Conservation (phyloP, 2,888 invertebrate species). For the Parelbella ahira region DNA sequence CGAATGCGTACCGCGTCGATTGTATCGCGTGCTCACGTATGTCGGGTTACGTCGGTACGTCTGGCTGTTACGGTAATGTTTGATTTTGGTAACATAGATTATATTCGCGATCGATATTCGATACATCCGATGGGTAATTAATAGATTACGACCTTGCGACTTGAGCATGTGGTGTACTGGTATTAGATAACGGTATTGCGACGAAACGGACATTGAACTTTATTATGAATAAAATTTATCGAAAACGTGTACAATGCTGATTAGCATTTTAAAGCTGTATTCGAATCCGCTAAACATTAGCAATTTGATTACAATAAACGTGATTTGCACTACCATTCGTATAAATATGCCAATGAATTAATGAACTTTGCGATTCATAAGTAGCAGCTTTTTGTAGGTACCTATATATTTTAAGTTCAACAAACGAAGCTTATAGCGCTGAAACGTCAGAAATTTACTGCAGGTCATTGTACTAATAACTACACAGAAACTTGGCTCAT, state of each 20-base stretch:
- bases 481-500: no score
- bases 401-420: no score
- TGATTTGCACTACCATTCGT: no score
- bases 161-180: conserved; percentile 1
- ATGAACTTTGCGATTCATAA: no score
- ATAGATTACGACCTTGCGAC: conserved; percentile 16
- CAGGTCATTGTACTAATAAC: no score
- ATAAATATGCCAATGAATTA: no score
- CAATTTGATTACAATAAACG: no score
- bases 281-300: neutral
- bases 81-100: conserved; percentile 39
- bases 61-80: conserved; percentile 53
- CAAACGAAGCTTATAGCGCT: no score
- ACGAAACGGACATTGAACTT: conserved; percentile 17
- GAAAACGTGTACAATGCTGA: no score
- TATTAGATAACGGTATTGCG: conserved; percentile 2
- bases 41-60: conserved; percentile 43
- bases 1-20: conserved; percentile 51
- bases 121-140: conserved; percentile 23
- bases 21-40: conserved; percentile 40
- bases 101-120: conserved; percentile 23
- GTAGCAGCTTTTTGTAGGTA: no score
- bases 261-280: no score
- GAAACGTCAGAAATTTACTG: no score
- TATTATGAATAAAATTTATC: conserved; percentile 1